phyloP scores from a whole-genome alignment of 64 coral and sea anemone species.

The Stichodactyla mertensii region DNA sequence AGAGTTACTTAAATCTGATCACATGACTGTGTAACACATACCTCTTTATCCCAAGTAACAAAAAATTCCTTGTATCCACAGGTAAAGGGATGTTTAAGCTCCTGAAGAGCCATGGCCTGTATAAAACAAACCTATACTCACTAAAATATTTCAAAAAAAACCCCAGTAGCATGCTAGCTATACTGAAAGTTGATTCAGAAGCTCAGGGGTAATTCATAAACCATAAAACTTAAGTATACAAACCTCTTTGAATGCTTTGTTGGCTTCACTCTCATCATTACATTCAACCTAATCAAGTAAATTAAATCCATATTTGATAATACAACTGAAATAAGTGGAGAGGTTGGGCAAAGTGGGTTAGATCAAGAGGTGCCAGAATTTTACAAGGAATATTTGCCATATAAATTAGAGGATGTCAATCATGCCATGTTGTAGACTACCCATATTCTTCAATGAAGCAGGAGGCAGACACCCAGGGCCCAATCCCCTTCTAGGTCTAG shows the following conservation, averaged over 20 bases:
- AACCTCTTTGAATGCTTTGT: conserved; percentile 99
- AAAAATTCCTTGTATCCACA: conserved; percentile 99
- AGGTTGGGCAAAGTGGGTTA: too few relatives aligned
- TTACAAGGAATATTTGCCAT: too few relatives aligned
- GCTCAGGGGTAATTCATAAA: too few relatives aligned
- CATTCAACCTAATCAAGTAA: conserved; percentile 75
- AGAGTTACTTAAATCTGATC: not conserved
- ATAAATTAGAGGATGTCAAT: too few relatives aligned
- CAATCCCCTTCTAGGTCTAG: too few relatives aligned
- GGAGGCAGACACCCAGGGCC: too few relatives aligned
- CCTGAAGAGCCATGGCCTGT: conserved; percentile 95
- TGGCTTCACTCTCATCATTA: conserved; percentile 98
- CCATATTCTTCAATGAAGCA: too few relatives aligned
- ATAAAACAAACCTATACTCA: not conserved
- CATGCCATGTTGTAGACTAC: too few relatives aligned
- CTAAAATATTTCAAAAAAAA: not conserved
- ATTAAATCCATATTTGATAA: not conserved
- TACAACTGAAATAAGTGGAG: too few relatives aligned
- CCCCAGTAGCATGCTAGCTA: not conserved
- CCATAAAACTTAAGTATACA: not conserved
- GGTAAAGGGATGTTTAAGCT: conserved; percentile 81
- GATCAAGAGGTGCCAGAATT: too few relatives aligned
- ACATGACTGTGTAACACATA: not conserved
- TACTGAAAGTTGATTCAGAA: too few relatives aligned
- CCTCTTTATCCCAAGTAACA: conserved; percentile 99